These are phyloP conservation scores for Lasiurus borealis DNA, from an alignment of 2,113 vertebrate species.

Conservation along the genomic window DNA sequence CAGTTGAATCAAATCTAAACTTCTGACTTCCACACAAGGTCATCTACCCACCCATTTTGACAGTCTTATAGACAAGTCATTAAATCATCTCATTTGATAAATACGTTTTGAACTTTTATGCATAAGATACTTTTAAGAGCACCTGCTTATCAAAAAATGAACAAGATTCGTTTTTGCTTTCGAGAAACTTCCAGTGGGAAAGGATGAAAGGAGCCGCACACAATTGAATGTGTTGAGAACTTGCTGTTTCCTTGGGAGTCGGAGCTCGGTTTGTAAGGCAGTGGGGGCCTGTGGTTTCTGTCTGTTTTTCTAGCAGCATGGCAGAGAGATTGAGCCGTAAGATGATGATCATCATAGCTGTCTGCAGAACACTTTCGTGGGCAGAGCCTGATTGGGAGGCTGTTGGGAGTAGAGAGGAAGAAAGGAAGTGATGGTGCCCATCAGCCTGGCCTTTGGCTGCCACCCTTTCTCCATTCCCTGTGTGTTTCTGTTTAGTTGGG, in stretches of 20 bases:
- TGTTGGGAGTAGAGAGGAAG: background rate
- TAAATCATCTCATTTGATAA: background rate
- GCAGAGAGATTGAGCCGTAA: background rate
- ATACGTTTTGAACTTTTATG: slow-evolving; percentile 31
- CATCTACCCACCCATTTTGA: background rate
- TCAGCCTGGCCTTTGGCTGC: background rate
- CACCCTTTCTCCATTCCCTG: background rate
- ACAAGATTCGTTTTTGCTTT: background rate
- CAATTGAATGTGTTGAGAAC: background rate
- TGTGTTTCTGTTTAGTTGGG: background rate
- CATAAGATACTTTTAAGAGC: background rate
- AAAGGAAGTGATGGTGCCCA: rapidly evolving
- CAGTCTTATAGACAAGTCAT: background rate
- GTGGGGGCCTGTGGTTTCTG: background rate
- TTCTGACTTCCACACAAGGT: background rate
- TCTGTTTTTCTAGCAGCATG: background rate
- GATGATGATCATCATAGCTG: background rate
- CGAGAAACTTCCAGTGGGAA: background rate
- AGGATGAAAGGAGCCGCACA: background rate
- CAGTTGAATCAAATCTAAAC: background rate
- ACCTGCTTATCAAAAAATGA: background rate
- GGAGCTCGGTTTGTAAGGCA: background rate
- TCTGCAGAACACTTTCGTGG: background rate
- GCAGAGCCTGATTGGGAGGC: background rate
- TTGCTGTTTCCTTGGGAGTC: background rate